These are phyloP conservation scores for Ageneiosus marmoratus DNA, from an alignment of 2,113 vertebrate genomes.

Conservation along the genomic window DNA sequence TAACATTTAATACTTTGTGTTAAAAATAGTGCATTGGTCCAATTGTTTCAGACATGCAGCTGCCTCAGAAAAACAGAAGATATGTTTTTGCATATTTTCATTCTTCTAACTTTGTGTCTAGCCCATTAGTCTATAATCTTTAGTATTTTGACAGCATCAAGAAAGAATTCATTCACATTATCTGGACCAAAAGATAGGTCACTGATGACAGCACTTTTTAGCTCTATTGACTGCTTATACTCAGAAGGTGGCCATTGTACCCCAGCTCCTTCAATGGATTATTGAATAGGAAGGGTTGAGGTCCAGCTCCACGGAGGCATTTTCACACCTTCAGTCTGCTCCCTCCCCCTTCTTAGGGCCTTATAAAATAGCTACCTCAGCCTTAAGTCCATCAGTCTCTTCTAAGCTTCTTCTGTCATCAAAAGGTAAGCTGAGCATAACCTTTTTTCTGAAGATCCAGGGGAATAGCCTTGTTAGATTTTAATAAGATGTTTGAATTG, in stretches of 20 bases:
- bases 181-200: neutral
- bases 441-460: neutral
- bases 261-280: constrained; percentile 62
- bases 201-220: neutral
- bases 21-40: neutral
- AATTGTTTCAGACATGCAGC: neutral
- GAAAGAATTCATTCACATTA: too few species aligned
- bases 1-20: neutral
- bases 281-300: constrained; percentile 64
- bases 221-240: constrained; percentile 36
- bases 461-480: neutral
- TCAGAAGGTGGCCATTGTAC: constrained; percentile 71
- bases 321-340: constrained; percentile 38
- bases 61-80: neutral
- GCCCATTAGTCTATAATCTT: neutral
- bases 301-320: constrained; percentile 75
- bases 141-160: neutral
- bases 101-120: neutral
- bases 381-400: constrained; percentile 64
- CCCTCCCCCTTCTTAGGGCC: constrained; percentile 47
- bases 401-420: constrained; percentile 58
- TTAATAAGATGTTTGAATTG: neutral
- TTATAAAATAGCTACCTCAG: constrained; percentile 68
- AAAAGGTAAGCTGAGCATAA: constrained; percentile 69
- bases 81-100: neutral